Base-by-base conservation (phyloP, 2,113 vertebrate genomes). In the Pachyramphus minor region DNA sequence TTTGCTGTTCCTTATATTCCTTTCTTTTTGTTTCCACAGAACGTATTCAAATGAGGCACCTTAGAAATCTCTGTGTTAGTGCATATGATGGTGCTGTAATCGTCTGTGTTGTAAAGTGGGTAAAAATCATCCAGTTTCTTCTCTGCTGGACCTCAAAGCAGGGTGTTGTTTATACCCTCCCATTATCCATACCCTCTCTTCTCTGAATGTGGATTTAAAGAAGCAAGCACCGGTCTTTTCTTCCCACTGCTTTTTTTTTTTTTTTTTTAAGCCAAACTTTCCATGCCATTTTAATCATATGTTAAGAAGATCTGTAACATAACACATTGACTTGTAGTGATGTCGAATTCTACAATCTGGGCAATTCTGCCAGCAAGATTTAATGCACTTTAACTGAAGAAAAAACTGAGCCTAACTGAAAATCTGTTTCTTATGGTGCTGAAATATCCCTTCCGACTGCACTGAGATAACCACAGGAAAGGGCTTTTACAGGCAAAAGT, bases 381-480 rank as follows among this genome's bases (percentile, higher is more conserved):
- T 96, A 96, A 98, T 97, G 98, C 98, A 98, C 98, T 98, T 98
- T 98, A 98, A 97, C 47, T 98, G 97, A 98, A 98, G 98, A 97
- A 96, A 84, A 98, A 96, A 95, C 97, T 97, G 96, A 98, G 92
- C 96, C 97, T 96, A 97, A 97, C 94, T 97, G 96, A 96, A 98
- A 98, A 97, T 96, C 97, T 97, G 47, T 98, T 97, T 97, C 97
- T 93, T 97, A 98, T 98, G 98, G 98, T 98, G 98, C 98, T 98
- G 98, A 98, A 98, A 98, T 96, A 97, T 97, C 97, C 96, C 97
- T 98, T 95, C 97, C 84, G 88, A 97, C 98, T 98, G 98, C 98
- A 98, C 98, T 98, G 97, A 98, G 95, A 95, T 90, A 97, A 95
- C 97, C 90, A 95, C 89, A 94, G 96, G 93, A 96, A 97, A 98